These are phyloP conservation scores for Lycaena phlaeas DNA, from an alignment of 2,888 invertebrate genomes.

Conservation along the genomic window DNA sequence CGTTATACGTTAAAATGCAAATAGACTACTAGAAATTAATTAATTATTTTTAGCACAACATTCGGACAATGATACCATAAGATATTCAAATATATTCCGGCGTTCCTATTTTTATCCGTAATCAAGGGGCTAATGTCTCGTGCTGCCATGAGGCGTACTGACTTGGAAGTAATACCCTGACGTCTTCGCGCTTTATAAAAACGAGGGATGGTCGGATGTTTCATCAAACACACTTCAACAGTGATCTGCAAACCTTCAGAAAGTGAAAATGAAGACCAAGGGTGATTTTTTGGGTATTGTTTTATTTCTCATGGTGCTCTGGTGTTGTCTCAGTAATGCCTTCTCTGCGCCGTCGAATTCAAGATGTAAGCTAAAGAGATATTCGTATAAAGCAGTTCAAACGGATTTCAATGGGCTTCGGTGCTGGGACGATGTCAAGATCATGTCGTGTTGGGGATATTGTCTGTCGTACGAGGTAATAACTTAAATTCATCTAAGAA, in stretches of 20 bases:
- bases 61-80: background rate
- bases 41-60: no score
- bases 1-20: no score
- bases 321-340: conserved; percentile 30
- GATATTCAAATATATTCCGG: conserved; percentile 13
- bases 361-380: conserved; percentile 45
- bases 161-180: conserved; percentile 49
- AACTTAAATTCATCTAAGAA: background rate
- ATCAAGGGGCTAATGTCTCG: conserved; percentile 45
- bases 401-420: conserved; percentile 75
- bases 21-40: no score
- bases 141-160: conserved; percentile 44
- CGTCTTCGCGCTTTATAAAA: conserved; percentile 54
- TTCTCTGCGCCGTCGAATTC: conserved; percentile 29
- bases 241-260: conserved; percentile 18
- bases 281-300: conserved; percentile 21
- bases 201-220: conserved; percentile 23
- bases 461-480: conserved; percentile 88
- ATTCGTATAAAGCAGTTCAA: conserved; percentile 54
- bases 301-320: conserved; percentile 27
- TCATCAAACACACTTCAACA: conserved; percentile 27
- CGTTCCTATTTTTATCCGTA: conserved; percentile 10
- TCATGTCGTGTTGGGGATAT: conserved; percentile 88
- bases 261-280: conserved; percentile 21
- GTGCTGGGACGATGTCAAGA: conserved; percentile 85